Percentiles rank a stretch among this genome's conserved stretches.
Evolutionary conservation across 1,140 invertebrate genomes (phyloP).

Genomic region (Lamellibrachia luymesi): DNA sequence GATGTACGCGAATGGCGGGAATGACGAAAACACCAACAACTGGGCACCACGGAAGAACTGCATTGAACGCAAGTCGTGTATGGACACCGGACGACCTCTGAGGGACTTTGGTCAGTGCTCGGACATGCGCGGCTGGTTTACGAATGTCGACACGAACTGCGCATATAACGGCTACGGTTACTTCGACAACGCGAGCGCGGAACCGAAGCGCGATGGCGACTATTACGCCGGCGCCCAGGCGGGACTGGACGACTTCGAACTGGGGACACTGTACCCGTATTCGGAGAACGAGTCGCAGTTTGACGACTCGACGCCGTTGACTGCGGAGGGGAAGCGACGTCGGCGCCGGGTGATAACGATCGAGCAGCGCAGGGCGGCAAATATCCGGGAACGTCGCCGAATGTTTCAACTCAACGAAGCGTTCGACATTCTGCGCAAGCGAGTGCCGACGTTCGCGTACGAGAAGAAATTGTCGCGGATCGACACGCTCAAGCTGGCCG

Average conservation of each 20-base stretch:
- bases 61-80: background rate
- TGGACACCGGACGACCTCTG: background rate
- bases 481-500: slow-evolving; percentile 90
- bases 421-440: slow-evolving; percentile 66
- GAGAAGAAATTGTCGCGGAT: slow-evolving; percentile 95
- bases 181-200: background rate
- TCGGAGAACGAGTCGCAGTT: background rate
- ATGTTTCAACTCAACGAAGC: slow-evolving; percentile 98
- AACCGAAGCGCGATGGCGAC: background rate
- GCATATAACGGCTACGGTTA: background rate
- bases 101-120: background rate
- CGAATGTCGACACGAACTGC: background rate
- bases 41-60: background rate
- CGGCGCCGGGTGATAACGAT: slow-evolving; percentile 36
- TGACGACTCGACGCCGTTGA: background rate
- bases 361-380: slow-evolving; percentile 38
- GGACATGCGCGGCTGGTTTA: background rate
- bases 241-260: background rate
- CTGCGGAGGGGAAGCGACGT: slow-evolving; percentile 17
- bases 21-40: background rate
- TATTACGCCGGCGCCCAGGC: background rate
- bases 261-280: background rate
- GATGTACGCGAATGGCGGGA: background rate
- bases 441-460: slow-evolving; percentile 93
- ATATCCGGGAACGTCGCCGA: slow-evolving; percentile 74